A percentile compares a stretch with the other conserved stretches of the same genome.
These are phyloP conservation scores for Uropsilus gracilis DNA, from an alignment of 2,113 vertebrate species.

Conservation along the genomic window DNA sequence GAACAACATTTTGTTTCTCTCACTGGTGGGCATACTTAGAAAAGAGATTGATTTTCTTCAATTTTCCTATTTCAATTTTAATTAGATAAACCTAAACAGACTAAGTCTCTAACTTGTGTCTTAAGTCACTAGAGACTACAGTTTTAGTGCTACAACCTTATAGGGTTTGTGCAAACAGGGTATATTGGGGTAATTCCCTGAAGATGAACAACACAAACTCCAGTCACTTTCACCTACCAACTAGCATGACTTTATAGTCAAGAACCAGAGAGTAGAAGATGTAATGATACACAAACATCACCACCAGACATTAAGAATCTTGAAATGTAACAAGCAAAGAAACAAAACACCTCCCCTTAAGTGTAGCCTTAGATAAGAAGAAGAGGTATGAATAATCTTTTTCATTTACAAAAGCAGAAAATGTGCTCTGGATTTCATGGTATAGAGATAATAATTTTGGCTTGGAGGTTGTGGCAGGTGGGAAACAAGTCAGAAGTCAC, in stretches of 20 bases:
- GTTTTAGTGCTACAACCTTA: background rate
- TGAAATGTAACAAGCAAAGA: background rate
- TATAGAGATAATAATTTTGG: background rate
- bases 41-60: background rate
- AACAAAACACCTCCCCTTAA: background rate
- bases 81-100: background rate
- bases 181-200: background rate
- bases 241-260: background rate
- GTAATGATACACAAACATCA: background rate
- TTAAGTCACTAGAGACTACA: background rate
- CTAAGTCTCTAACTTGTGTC: background rate
- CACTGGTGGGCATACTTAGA: background rate
- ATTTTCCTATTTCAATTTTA: too few species aligned
- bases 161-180: background rate
- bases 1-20: background rate
- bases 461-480: background rate
- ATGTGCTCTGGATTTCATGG: background rate
- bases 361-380: background rate
- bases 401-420: slow-evolving; percentile 41
- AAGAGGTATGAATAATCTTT: background rate
- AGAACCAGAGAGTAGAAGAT: background rate
- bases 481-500: background rate
- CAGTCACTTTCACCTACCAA: background rate
- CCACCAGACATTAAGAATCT: background rate
- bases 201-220: background rate